Evolutionary conservation across 2,797 vertebrate species (phyloP).

Genomic region (Sciaenops ocellatus): DNA sequence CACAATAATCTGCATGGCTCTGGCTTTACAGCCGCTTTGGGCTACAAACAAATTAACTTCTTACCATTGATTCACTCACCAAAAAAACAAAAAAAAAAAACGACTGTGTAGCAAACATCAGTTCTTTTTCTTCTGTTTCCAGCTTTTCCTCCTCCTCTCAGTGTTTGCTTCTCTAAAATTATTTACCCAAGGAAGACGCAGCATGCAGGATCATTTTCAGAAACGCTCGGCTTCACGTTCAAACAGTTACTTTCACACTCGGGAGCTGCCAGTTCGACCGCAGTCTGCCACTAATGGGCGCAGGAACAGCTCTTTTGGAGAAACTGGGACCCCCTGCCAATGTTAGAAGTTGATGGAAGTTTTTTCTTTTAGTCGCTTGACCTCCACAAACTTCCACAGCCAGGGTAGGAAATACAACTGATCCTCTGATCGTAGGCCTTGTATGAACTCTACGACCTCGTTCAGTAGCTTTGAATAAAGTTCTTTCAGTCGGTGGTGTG

Average conservation of each 20-base stretch:
- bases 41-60: conserved; percentile 34
- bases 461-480: background rate
- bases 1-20: conserved; percentile 26
- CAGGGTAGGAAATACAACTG: background rate
- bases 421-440: background rate
- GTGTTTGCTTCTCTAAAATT: conserved; percentile 20
- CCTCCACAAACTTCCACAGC: conserved; percentile 7
- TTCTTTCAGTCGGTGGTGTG: no score
- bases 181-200: conserved; percentile 5
- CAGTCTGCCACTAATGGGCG: conserved; percentile 14
- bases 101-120: background rate
- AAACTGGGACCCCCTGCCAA: conserved; percentile 9
- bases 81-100: background rate
- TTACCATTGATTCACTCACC: conserved; percentile 26
- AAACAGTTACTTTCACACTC: conserved; percentile 34
- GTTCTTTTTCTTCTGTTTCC: conserved; percentile 25
- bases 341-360: background rate
- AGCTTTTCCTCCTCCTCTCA: background rate
- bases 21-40: conserved; percentile 26
- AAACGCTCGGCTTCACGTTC: conserved; percentile 32
- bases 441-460: background rate
- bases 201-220: conserved; percentile 37
- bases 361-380: background rate
- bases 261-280: conserved; percentile 26
- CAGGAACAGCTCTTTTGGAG: conserved; percentile 5